Evolutionary conservation across 2,888 invertebrate species (phyloP), one percentile per base, ranked within the genome.

Genomic region (Coenonympha arcania): DNA sequence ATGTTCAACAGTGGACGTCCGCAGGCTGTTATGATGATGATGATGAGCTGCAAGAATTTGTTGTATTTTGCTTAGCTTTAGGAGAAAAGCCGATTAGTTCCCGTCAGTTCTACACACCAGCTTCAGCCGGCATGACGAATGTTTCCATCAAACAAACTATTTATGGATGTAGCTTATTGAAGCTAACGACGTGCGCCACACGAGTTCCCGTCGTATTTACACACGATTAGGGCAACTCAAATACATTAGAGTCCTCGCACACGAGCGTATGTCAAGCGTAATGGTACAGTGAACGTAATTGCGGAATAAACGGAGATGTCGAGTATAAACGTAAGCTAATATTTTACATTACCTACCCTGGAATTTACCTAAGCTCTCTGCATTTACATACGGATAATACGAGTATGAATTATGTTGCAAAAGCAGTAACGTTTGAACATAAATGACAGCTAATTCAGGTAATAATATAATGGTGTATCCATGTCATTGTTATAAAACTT

Each of bases 151-250:
- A 50, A 54, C 51, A 48, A 44, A 54, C 31, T 54, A 54, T 50
- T 54, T 50, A 55, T 53, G 50, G 43, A 50, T 53, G 53, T 55
- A 42, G 52, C 48, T 51, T 48, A 54, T 54, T 48, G 54, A 39
- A 52, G 45, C 53, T 55, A 52, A 53, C 48, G 50, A 52, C 43
- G 50, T 48, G 54, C 34, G 45, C 42, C 44, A 45, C 52, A 54
- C 48, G 54, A 50, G 48, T 50, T 52, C 50, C 51, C 50, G 46
- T 20, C 52, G 58, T 58, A 56, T 58, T 59, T 56, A 58, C 55
- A 53, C 53, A 54, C 56, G 54, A 54, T 59, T 59, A 59, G 55
- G 56, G 54, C 49, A 52, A 54, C 51, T 56, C 48, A 50, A 56
- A 55, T 54, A 58, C 52, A 54, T 60, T 28, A 45, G 36, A 37